Conservation (phyloP, 2,797 vertebrate genomes). For the Kryptopterus vitreolus region DNA sequence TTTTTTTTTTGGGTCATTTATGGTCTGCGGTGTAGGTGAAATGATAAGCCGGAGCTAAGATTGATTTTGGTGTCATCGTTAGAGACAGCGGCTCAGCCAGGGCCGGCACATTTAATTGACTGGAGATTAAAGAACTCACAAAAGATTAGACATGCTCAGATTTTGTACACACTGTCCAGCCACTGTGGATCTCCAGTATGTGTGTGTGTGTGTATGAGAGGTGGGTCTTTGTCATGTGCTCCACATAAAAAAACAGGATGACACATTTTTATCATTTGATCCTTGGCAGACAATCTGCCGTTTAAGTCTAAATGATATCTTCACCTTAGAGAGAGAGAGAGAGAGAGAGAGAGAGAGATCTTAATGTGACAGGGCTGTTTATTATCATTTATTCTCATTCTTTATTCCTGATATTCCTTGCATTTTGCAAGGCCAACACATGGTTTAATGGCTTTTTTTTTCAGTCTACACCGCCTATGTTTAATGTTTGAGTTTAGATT, state of each 20-base stretch:
- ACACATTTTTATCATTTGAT: conserved; percentile 5
- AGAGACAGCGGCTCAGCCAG: conserved; percentile 30
- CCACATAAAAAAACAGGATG: not conserved
- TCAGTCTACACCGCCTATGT: not conserved
- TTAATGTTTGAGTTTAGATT: not conserved
- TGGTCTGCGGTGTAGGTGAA: not conserved
- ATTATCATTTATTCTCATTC: conserved; percentile 20
- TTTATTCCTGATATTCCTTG: not conserved
- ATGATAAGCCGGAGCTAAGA: conserved; percentile 21
- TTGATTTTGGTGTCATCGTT: conserved; percentile 41
- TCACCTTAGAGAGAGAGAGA: conserved; percentile 31
- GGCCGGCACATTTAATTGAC: conserved; percentile 35
- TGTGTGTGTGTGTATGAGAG: not conserved
- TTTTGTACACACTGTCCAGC: conserved; percentile 19
- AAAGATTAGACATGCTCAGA: conserved; percentile 39
- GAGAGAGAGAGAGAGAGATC: no score
- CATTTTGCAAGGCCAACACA: not conserved
- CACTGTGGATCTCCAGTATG: not conserved
- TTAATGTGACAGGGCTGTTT: conserved; percentile 1
- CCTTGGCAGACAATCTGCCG: conserved; percentile 33
- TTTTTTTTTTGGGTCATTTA: not conserved
- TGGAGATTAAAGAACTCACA: conserved; percentile 30
- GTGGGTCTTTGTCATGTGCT: conserved; percentile 32
- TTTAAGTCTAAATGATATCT: conserved; percentile 17
- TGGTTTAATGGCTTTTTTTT: not conserved